These are phyloP conservation scores for Oligia fasciuncula DNA, from an alignment of 2,888 invertebrate species.

Conservation along the genomic window DNA sequence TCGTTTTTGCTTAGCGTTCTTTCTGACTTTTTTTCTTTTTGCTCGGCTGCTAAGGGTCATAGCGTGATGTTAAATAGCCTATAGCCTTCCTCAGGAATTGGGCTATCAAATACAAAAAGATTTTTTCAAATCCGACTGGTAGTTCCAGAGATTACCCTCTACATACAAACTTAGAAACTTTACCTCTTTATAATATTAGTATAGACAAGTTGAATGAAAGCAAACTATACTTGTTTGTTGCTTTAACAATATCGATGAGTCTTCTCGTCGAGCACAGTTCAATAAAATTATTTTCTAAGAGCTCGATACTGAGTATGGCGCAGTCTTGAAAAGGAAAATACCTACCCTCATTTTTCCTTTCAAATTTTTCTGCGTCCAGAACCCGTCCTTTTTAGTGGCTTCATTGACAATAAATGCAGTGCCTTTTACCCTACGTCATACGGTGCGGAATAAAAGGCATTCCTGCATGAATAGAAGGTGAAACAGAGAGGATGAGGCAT, in stretches of 20 bases:
- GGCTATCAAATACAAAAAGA: no score
- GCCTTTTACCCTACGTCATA: slow-evolving; percentile 8
- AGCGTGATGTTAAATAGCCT: no score
- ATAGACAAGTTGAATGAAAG: background rate
- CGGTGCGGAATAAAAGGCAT: slow-evolving; percentile 32
- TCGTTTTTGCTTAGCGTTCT: no score
- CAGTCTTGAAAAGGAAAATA: slow-evolving; percentile 9
- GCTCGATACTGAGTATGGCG: background rate
- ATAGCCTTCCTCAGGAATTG: no score
- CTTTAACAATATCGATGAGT: background rate
- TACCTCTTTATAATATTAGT: no score
- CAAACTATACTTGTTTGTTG: background rate
- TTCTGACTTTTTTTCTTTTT: no score
- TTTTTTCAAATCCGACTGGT: no score
- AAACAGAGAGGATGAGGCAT: slow-evolving; percentile 28
- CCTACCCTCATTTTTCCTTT: background rate
- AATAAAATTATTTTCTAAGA: slow-evolving; percentile 19
- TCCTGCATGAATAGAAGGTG: slow-evolving; percentile 34
- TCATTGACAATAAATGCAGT: slow-evolving; percentile 18
- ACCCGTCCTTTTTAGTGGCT: background rate
- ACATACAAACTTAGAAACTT: no score
- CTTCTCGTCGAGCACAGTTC: background rate
- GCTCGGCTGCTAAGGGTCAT: no score
- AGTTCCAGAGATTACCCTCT: no score
- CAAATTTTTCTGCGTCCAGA: background rate